Percentiles rank a stretch among this genome's conserved stretches.
Evolutionary conservation across 2,888 invertebrate species (phyloP).

Genomic region (Drosophila austrosaltans): DNA sequence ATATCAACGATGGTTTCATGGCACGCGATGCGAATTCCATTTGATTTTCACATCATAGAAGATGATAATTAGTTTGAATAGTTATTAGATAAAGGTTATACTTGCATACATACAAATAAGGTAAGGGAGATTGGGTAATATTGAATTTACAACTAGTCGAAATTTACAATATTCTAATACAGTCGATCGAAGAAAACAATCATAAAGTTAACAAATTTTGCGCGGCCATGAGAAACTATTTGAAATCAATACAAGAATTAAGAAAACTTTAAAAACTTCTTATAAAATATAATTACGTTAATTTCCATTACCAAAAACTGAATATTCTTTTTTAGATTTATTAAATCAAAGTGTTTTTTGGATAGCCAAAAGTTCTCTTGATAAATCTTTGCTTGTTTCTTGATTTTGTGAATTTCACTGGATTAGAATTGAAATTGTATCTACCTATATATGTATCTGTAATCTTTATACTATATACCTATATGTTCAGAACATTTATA

Average conservation of each 20-base stretch:
- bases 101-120: background rate
- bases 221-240: no score
- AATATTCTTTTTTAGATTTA: no score
- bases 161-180: background rate
- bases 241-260: no score
- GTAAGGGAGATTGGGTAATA: no score
- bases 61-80: constrained; percentile 11
- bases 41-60: constrained; percentile 17
- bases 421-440: background rate
- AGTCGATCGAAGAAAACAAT: no score
- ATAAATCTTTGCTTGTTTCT: background rate
- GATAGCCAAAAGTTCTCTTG: background rate
- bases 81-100: constrained; percentile 14
- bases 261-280: no score
- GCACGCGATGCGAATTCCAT: constrained; percentile 64
- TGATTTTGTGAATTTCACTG: constrained; percentile 58
- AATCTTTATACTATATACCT: background rate
- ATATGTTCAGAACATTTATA: background rate
- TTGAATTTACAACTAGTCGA: background rate
- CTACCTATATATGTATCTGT: background rate
- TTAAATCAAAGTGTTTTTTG: no score
- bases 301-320: no score
- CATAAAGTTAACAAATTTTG: no score
- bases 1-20: constrained; percentile 47
- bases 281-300: no score